Evolutionary conservation across 2,888 invertebrate species (phyloP), one percentile per base, ranked within the genome.

Genomic region (Pollenia angustigena): DNA sequence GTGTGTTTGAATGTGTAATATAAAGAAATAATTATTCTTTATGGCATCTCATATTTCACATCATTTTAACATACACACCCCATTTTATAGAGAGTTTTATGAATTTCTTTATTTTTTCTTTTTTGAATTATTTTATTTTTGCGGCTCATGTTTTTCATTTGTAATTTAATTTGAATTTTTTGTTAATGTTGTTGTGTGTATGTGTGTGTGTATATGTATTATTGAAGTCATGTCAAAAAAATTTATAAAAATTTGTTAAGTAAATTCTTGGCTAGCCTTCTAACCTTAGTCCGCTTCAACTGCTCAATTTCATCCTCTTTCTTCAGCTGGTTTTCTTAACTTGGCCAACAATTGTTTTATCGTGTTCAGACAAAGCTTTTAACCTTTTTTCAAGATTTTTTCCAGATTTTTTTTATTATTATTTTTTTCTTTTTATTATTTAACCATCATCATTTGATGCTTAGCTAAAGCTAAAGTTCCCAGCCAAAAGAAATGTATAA

Each of bases 361-460:
- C 83, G 83, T 86, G 75, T 80, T 44, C 83, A 83, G 69, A 23
- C 64, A 86, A 86, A 86, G 82, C 86, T 82, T 86, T 86, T 86
- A 83, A 86, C 86, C 80, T 86, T 83, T 76, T 69, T 78, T 69
- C 14, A 58, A 66, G 40, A 50, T 60, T 60, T 69, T 16, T 4
- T 18, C 52, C n/a, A n/a, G 7, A 58, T 50, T 56, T 44, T 81
- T 4, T 18, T 42, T 32, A 1, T 56, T 58, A 40, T 32, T 60
- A 2, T 16, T 68, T n/a, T 66, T 56, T 18, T 84, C 40, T 46
- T 40, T 8, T 32, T 58, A 14, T 60, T 69, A 42, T 64, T 76
- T 78, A 71, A 71, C 62, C 76, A 78, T 78, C 72, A 78, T 83
- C 50, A 54, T 68, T 60, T 72, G 40, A 42, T 56, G 23, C 60